Evolutionary conservation across 2,888 invertebrate species (phyloP).

Genomic region (Ceriagrion tenellum): DNA sequence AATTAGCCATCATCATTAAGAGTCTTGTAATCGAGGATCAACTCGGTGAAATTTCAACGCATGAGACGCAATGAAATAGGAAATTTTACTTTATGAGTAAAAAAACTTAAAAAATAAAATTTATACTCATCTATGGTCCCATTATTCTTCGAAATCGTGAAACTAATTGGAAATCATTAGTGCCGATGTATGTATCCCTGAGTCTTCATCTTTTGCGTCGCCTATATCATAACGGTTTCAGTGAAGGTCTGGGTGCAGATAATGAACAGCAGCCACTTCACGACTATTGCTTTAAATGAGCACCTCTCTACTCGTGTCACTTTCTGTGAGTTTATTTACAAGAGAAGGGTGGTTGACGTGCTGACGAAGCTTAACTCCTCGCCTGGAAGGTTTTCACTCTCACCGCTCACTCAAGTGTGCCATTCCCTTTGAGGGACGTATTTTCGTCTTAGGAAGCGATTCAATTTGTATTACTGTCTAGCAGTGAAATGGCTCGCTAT

Average conservation of each 20-base stretch:
- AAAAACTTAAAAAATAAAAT: too few species aligned
- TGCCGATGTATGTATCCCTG: background rate
- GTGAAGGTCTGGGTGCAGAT: background rate
- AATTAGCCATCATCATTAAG: too few species aligned
- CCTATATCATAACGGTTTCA: background rate
- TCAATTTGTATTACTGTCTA: background rate
- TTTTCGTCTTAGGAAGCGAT: background rate
- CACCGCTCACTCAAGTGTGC: background rate
- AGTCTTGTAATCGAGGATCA: too few species aligned
- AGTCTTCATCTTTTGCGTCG: background rate
- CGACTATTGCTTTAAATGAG: constrained; percentile 2
- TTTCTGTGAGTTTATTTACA: constrained; percentile 3
- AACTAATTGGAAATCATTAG: background rate
- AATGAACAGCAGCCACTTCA: constrained; percentile 1
- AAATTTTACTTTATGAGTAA: too few species aligned
- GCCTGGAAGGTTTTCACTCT: constrained; percentile 12
- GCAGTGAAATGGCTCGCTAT: background rate
- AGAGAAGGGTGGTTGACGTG: constrained; percentile 30
- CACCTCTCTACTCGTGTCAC: background rate
- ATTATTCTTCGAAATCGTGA: background rate
- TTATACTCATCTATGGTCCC: too few species aligned
- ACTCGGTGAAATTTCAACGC: too few species aligned
- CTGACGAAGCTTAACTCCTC: background rate
- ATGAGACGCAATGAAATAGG: too few species aligned
- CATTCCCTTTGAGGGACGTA: background rate